These are phyloP conservation scores for Dioctria linearis DNA, from an alignment of 2,888 invertebrate genomes.

Conservation along the genomic window DNA sequence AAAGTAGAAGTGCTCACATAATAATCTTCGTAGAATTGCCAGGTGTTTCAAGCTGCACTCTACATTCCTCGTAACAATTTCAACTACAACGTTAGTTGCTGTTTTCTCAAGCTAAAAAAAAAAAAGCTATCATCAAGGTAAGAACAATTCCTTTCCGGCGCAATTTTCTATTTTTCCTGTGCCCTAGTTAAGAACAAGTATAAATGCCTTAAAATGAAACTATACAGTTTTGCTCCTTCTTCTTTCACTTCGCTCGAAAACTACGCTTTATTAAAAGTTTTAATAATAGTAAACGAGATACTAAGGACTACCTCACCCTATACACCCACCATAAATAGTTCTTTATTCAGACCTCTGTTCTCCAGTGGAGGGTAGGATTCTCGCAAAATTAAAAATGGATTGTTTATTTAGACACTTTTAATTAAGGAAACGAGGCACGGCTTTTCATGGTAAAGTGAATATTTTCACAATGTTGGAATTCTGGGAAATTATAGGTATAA, in stretches of 20 bases:
- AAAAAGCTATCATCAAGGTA: slow-evolving; percentile 43
- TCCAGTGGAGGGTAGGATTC: slow-evolving; percentile 11
- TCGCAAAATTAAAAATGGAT: slow-evolving; percentile 21
- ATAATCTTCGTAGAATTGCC: slow-evolving; percentile 21
- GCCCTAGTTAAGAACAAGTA: slow-evolving; percentile 47
- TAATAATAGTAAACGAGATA: slow-evolving; percentile 27
- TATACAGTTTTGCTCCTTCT: slow-evolving; percentile 7
- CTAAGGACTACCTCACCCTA: neutral
- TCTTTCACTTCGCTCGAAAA: neutral
- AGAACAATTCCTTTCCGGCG: slow-evolving; percentile 47
- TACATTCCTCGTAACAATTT: slow-evolving; percentile 40
- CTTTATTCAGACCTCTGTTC: slow-evolving; percentile 13
- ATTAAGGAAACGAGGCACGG: neutral
- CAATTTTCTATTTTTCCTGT: slow-evolving; percentile 37
- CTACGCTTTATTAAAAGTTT: slow-evolving; percentile 20
- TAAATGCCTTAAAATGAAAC: slow-evolving; percentile 17
- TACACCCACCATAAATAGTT: neutral
- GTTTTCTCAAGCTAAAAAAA: slow-evolving; percentile 38
- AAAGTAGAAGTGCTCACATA: slow-evolving; percentile 16
- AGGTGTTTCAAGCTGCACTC: slow-evolving; percentile 41
- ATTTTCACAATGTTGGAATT: too few species aligned
- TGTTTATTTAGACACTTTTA: slow-evolving; percentile 37
- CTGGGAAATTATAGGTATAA: too few species aligned
- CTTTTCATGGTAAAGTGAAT: too few species aligned
- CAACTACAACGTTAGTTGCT: slow-evolving; percentile 32